Percentiles rank a stretch among this genome's conserved stretches.
These are phyloP conservation scores for Piprites chloris DNA, from an alignment of 2,113 vertebrate species.

Conservation along the genomic window DNA sequence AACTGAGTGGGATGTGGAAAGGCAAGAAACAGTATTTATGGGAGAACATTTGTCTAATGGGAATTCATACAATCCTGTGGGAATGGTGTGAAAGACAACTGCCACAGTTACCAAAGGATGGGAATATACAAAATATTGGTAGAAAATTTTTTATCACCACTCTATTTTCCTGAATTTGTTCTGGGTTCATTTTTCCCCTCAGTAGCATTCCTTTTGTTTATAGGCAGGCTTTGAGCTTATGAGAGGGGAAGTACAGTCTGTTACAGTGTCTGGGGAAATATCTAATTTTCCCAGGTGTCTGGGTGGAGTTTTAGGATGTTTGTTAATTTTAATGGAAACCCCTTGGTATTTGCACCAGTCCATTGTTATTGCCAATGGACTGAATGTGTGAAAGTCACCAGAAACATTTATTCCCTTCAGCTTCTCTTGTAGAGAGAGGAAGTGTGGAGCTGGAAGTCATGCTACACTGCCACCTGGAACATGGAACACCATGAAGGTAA, in stretches of 20 bases:
- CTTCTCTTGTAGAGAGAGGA: neutral
- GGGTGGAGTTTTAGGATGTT: neutral
- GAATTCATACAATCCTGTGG: neutral
- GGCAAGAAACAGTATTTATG: neutral
- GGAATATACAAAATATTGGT: neutral
- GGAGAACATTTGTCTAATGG: neutral
- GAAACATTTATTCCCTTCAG: neutral
- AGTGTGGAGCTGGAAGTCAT: neutral
- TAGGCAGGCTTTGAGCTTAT: neutral
- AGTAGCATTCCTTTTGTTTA: neutral
- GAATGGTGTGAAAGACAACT: neutral
- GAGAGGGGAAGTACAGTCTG: neutral
- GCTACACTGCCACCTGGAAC: neutral
- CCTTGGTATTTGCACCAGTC: neutral
- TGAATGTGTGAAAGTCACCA: neutral
- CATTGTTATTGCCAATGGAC: neutral
- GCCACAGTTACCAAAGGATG: neutral
- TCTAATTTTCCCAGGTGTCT: neutral
- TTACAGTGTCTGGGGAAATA: neutral
- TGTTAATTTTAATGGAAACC: neutral
- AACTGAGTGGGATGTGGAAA: neutral
- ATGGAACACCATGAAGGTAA: neutral
- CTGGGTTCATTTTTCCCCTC: neutral
- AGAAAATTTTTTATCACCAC: neutral
- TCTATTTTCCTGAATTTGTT: neutral